A percentile compares a stretch with the other conserved stretches of the same genome.
Conservation (phyloP, 2,888 invertebrate genomes). For the Patella ulyssiponensis region DNA sequence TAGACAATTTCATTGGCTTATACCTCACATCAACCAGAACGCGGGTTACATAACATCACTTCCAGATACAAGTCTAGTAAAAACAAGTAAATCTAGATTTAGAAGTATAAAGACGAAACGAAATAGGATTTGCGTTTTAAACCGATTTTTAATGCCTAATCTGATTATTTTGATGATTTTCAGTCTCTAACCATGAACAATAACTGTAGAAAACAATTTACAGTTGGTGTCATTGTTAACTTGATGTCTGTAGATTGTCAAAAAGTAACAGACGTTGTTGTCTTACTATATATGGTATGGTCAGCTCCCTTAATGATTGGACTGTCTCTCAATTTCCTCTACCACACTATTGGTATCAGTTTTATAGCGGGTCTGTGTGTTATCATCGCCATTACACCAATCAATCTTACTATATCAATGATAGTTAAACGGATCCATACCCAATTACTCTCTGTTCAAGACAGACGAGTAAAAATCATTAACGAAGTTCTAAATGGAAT, state of each 20-base stretch:
- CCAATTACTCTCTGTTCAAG: constrained; percentile 93
- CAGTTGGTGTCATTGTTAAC: constrained; percentile 74
- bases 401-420: constrained; percentile 39
- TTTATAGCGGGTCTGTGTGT: constrained; percentile 90
- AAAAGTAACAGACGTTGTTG: constrained; percentile 58
- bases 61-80: no score
- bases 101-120: no score
- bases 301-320: constrained; percentile 78
- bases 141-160: no score
- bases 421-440: constrained; percentile 35
- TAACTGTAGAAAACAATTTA: constrained; percentile 66
- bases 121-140: no score
- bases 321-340: constrained; percentile 79
- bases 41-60: no score
- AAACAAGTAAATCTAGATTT: no score
- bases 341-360: constrained; percentile 77
- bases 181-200: constrained; percentile 63
- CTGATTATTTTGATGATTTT: background rate
- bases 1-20: no score
- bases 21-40: no score
- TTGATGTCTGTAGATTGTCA: constrained; percentile 74
- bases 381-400: constrained; percentile 85
- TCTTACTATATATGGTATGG: constrained; percentile 43
- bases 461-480: constrained; percentile 92
- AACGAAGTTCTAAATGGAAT: constrained; percentile 94